Evolutionary conservation across 2,888 invertebrate genomes (phyloP), one percentile per base, ranked within the genome.

Genomic region (Bombyx huttoni): DNA sequence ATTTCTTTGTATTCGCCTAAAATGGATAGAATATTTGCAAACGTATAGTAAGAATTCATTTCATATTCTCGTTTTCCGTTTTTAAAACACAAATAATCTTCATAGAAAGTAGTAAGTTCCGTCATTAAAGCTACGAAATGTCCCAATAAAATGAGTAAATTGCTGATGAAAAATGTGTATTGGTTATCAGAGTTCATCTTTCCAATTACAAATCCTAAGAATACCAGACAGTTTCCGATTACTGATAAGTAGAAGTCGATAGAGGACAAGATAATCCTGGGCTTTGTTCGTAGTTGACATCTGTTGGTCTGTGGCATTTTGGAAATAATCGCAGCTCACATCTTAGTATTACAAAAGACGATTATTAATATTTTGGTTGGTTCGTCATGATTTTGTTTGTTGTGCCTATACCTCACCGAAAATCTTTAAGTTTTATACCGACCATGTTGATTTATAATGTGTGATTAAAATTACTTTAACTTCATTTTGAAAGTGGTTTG

Each of bases 1-100:
- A 73, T 54, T 53, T 73, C 66, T 45, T 70, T 59, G 57, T 70
- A 73, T 58, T 75, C 70, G 9, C 69, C 72, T 12, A 74, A 64
- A 7, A 74, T 60, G 5, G 63, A 60, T 35, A 76, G 60, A 12
- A 77, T 53, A 53, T 71, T 74, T 33, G 73, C 65, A 7, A 69
- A 40, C 6, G 70, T 55, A 49, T 73, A 71, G 52, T 59, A 73
- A 34, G 60, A 56, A 54, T 70, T 73, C 7, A 64, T 53, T 46
- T 47, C 52, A 46, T 66, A 63, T 51, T 62, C 58, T 24, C 58
- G 52, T n/a, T 51, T 58, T 46, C 56, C 52, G 5, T 56, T 51
- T 46, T 61, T 62, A 7, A 65, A 24, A 48, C 61, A 56, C 7
- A 63, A 51, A 10, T 65, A 48, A 53, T 74, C 63, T 55, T 66